These are phyloP conservation scores for Ascidia mentula DNA, from an alignment of 23 tunicate species.

Conservation along the genomic window DNA sequence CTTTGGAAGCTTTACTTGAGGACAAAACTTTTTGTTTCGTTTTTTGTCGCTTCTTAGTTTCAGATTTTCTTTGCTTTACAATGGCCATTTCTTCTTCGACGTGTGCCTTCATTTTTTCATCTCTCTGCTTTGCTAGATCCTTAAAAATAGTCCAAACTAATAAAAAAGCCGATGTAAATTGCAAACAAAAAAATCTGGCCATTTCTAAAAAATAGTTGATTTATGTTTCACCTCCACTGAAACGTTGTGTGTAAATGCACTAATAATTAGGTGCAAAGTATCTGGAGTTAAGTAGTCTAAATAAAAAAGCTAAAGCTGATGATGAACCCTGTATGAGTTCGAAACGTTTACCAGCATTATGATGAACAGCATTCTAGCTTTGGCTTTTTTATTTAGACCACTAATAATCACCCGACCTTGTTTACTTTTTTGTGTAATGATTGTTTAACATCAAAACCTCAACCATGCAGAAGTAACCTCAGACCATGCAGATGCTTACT, in stretches of 20 bases:
- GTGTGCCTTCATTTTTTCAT: conserved; percentile 32
- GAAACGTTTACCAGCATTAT: too few relatives aligned
- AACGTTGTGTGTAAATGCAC: background rate
- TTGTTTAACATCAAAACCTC: too few relatives aligned
- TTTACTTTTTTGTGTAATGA: too few relatives aligned
- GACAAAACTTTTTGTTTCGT: background rate
- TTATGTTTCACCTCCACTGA: background rate
- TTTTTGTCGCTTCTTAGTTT: conserved; percentile 22
- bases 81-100: conserved; percentile 70
- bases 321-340: too few relatives aligned
- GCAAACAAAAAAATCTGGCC: conserved; percentile 16
- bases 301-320: too few relatives aligned
- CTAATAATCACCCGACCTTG: too few relatives aligned
- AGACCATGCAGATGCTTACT: background rate
- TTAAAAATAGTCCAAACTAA: background rate
- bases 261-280: too few relatives aligned
- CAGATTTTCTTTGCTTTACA: conserved; percentile 19
- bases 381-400: too few relatives aligned
- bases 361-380: too few relatives aligned
- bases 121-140: conserved; percentile 64
- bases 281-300: too few relatives aligned
- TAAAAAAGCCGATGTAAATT: background rate
- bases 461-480: too few relatives aligned
- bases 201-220: too few relatives aligned
- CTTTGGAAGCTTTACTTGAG: background rate